Base-by-base conservation (phyloP, 2,113 vertebrate species). In the Neoarius graeffei region DNA sequence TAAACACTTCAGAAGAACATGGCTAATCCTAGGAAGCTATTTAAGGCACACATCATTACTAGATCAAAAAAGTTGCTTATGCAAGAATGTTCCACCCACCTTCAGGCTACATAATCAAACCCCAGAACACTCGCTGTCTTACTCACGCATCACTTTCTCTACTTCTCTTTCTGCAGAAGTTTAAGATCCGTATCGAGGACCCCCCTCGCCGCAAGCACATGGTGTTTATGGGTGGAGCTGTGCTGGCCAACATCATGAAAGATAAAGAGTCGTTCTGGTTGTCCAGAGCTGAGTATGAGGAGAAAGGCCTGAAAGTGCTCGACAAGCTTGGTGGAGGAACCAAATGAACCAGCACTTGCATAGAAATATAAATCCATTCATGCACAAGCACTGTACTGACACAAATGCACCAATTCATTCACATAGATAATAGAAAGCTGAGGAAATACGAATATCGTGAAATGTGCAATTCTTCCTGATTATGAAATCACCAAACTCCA, bases 241-340 rank as follows among this genome's bases (percentile, higher is more conserved):
- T 94, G 69, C 88, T 94, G 25, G 94, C 94, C 48, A 91, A 94
- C 88, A 94, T 94, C 88, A 94, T 94, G 94, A 94, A 94, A 76
- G 94, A 94, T 79, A 94, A 94, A 57, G 93, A 94, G 1, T 91
- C 79, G 7, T 94, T 94, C 89, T 94, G 93, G 94, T 62, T 94
- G 69, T 91, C 85, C 5, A 76, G 92, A 1, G 90, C 89, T 0
- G 94, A 94, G 42, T 94, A 94, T 23, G 83, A 92, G 86, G 94
- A 94, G 86, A 94, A 93, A 59, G 93, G 93, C 35, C 86, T 94
- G 23, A 92, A 86, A 0, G 93, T 94, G 81, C 92, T 96, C 90
- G 94, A 96, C 52, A 96, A 95, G 82, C 92, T 96, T 66, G 94
- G 94, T 35, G 93, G 89, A 27, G 83, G 27, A 15, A 50, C 59